Evolutionary conservation across 2,888 invertebrate genomes (phyloP).

Genomic region (Melikaiella ostensackeni): DNA sequence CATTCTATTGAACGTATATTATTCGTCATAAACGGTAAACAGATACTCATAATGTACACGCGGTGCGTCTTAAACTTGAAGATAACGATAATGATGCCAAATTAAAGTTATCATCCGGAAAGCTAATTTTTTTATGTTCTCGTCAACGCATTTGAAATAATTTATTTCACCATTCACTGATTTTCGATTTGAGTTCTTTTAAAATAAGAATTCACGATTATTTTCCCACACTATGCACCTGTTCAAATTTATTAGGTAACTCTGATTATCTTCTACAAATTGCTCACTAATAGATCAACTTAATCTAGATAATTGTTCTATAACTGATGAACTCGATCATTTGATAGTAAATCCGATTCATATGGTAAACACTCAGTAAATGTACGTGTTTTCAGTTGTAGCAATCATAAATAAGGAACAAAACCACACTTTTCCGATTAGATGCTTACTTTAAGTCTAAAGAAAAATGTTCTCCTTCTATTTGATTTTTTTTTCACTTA

Average conservation of each 20-base stretch:
- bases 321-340: neutral
- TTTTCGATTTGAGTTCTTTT: neutral
- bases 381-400: neutral
- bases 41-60: no score
- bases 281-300: neutral
- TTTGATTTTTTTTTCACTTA: slow-evolving; percentile 6
- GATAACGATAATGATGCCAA: no score
- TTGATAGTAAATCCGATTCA: neutral
- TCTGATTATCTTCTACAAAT: neutral
- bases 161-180: neutral
- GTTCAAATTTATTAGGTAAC: neutral
- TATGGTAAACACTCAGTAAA: neutral
- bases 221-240: neutral
- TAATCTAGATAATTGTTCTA: neutral
- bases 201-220: neutral
- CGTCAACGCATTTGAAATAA: no score
- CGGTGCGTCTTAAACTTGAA: no score
- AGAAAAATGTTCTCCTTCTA: neutral
- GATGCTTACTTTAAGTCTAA: neutral
- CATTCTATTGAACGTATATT: no score
- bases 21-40: no score
- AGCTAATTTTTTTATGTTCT: no score
- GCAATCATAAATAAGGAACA: neutral
- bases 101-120: no score
- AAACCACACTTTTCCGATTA: neutral